A percentile compares a stretch with the other conserved stretches of the same genome.
phyloP scores from a whole-genome alignment of 1,140 invertebrate genomes.

The Teleogryllus occipitalis region DNA sequence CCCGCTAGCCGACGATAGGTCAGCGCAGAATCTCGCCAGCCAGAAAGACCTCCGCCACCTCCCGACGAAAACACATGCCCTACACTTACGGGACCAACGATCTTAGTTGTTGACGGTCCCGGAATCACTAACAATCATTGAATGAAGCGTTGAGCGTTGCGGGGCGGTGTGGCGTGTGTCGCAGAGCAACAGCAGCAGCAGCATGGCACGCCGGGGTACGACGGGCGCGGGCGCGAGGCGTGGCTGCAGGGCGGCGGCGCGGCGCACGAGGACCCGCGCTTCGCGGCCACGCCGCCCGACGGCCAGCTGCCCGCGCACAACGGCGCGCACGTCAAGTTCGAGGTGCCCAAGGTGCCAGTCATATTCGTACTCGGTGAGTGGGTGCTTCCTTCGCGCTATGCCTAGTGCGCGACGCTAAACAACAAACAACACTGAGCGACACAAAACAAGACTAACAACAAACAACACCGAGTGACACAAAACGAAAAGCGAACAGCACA shows the following conservation, averaged over 20 bases:
- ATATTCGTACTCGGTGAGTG: slow-evolving; percentile 74
- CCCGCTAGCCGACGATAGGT: too few species aligned
- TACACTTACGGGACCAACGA: too few species aligned
- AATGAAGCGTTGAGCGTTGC: neutral
- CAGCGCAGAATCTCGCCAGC: too few species aligned
- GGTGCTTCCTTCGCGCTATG: neutral
- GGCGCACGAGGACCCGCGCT: slow-evolving; percentile 40
- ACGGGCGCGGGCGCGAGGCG: slow-evolving; percentile 42
- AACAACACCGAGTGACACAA: too few species aligned
- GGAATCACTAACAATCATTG: too few species aligned
- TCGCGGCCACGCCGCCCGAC: slow-evolving; percentile 48
- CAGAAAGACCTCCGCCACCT: too few species aligned
- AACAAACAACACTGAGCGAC: too few species aligned
- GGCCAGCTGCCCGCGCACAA: slow-evolving; percentile 64
- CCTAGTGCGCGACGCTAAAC: too few species aligned
- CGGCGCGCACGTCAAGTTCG: slow-evolving; percentile 67
- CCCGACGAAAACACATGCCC: too few species aligned
- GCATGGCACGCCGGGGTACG: slow-evolving; percentile 60
- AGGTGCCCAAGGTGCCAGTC: slow-evolving; percentile 71
- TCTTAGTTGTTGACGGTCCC: too few species aligned
- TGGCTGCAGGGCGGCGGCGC: slow-evolving; percentile 29
- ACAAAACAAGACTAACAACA: too few species aligned
- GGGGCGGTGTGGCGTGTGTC: neutral
- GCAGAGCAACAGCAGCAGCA: slow-evolving; percentile 47
- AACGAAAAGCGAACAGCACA: too few species aligned